These are phyloP conservation scores for Mellivora capensis DNA, from an alignment of 2,113 vertebrate species.

Conservation along the genomic window DNA sequence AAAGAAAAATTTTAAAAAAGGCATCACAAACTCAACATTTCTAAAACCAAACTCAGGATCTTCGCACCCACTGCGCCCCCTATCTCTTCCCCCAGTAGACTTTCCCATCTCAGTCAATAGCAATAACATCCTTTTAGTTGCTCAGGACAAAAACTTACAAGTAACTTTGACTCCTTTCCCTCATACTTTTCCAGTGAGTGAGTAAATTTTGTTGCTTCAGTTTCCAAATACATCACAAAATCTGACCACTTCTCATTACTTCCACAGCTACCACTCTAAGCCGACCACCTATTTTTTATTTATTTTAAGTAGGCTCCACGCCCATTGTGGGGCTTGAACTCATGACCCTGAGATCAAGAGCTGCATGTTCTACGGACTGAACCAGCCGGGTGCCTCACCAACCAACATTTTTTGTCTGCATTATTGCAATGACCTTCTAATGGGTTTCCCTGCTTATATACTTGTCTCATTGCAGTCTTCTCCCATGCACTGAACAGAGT, in stretches of 20 bases:
- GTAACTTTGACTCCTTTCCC: background rate
- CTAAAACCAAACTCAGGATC: slow-evolving; percentile 17
- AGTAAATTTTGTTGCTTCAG: slow-evolving; percentile 2
- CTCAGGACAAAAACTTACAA: background rate
- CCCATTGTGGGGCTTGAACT: background rate
- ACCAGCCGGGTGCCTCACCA: background rate
- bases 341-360: background rate
- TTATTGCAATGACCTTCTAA: background rate
- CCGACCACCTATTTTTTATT: background rate
- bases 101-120: background rate
- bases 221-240: slow-evolving; percentile 4
- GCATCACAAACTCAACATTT: background rate
- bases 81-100: background rate
- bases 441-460: background rate
- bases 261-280: background rate
- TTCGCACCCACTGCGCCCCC: background rate
- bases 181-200: background rate
- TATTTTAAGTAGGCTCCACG: background rate
- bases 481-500: background rate
- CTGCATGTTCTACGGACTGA: background rate
- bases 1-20: background rate
- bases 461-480: background rate
- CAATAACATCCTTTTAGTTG: background rate
- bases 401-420: background rate
- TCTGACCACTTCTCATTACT: background rate